Base-by-base conservation (phyloP, 2,113 vertebrate species). In the Gnathonemus longibarbis region DNA sequence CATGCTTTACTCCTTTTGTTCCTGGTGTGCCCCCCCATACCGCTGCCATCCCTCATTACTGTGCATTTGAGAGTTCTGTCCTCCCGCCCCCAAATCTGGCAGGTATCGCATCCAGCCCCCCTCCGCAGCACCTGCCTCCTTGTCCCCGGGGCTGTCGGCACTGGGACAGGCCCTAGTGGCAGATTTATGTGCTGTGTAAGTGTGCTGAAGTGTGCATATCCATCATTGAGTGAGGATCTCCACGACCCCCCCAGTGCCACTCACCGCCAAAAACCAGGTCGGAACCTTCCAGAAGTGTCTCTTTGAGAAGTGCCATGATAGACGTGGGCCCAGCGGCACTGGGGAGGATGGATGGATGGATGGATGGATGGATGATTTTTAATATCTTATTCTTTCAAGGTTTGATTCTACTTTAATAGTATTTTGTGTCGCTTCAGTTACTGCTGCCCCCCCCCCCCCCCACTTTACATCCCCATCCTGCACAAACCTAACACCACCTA, bases 131-230 rank as follows among this genome's bases (percentile, higher is more conserved):
- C 49, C 85, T 87, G 48, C 85, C 49, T 84, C 74, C 74, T 42
- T 3, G 50, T 87, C 85, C 85, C 85, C 50, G 27, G 50, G 49
- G 85, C 50, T 53, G 49, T 39, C 85, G 13, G 85, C 85, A 31
- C 35, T 31, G 27, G 48, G 49, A 56, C 50, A 27, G 84, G n/a
- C 84, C 48, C 11, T 27, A 86, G 84, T 24, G n/a, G n/a, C 84
- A 87, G 50, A 87, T 87, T 56, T 53, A 87, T 87, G 49, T 56
- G 85, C 13, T 35, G 49, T 87, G 50, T 52, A 87, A 56, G 85
- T 87, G 50, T 50, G 85, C 27, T 87, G 85, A 56, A 39, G 50
- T 53, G 27, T 87, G 50, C 8, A 52, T 53, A 87, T 87, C 49
- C 85, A 87, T 87, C 85, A 87, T 5, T n/a, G 74, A 70, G 62